Evolutionary conservation across 2,888 invertebrate species (phyloP).

Genomic region (Sylvicola cinctus): DNA sequence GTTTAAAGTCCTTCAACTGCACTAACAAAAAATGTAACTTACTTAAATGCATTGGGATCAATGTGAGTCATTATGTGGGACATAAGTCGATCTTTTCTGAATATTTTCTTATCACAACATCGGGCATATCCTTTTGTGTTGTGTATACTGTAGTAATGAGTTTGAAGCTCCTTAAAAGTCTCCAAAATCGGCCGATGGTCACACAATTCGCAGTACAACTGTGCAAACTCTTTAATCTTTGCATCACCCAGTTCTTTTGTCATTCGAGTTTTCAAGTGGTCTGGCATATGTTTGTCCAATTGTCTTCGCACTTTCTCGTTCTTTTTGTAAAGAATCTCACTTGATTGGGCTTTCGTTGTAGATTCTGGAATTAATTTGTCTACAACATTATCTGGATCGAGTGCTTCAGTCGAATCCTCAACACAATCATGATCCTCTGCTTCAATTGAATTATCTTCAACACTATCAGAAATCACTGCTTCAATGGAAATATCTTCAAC

Average conservation of each 20-base stretch:
- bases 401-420: too few species aligned
- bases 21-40: too few species aligned
- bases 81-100: slow-evolving; percentile 8
- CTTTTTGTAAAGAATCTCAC: too few species aligned
- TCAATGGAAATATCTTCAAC: too few species aligned
- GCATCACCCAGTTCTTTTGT: slow-evolving; percentile 8
- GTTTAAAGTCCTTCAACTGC: too few species aligned
- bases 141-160: slow-evolving; percentile 7
- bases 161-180: slow-evolving; percentile 9
- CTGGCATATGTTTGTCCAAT: slow-evolving; percentile 6
- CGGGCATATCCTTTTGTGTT: slow-evolving; percentile 7
- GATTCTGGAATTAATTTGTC: too few species aligned
- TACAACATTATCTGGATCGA: too few species aligned
- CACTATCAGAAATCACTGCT: too few species aligned
- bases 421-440: too few species aligned
- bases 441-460: too few species aligned
- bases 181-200: slow-evolving; percentile 2
- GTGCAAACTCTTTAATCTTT: slow-evolving; percentile 8
- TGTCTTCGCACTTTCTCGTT: too few species aligned
- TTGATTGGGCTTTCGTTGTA: too few species aligned
- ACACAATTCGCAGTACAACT: slow-evolving; percentile 7
- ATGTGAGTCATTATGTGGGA: slow-evolving; percentile 8
- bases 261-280: slow-evolving; percentile 7
- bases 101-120: slow-evolving; percentile 9
- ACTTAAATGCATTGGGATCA: slow-evolving; percentile 9